Evolutionary conservation across 1,140 invertebrate species (phyloP), one percentile per base, ranked within the genome.

Genomic region (Delia radicum): DNA sequence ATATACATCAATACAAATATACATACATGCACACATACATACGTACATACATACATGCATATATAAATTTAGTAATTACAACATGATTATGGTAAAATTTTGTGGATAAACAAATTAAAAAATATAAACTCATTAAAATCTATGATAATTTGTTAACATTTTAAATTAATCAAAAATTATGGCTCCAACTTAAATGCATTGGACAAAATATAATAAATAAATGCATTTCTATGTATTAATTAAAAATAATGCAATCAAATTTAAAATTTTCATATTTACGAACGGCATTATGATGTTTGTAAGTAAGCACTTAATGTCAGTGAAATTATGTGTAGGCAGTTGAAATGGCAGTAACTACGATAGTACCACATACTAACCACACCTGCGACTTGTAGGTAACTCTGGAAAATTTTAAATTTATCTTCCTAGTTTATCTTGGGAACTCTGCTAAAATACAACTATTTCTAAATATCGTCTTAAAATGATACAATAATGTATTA

Each of bases 61-160:
- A 10, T 37, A 1, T 10, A 62, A 63, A 63, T 27, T 63, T 69
- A 69, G 65, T 69, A 69, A 69, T 69, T 69, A 69, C 65, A 24
- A 69, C 28, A 33, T 69, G 65, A 69, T 69, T 69, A 69, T 69
- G 65, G 65, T 69, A 18, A 21, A 69, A 69, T 69, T 18, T 69
- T 69, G 65, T 29, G 65, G 65, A 69, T 31, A 33, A 29, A 69
- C 65, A 69, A 69, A 69, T 69, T 69, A 69, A 69, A 37, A 69
- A 69, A n/a, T 69, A 69, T 21, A 21, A 18, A 55, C 46, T 21
- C 46, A 55, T 55, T 55, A 55, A 55, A 55, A 55, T n/a, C 21
- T 18, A 55, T 55, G 46, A 55, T 55, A 55, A 55, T 55, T 55
- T 55, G 46, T 18, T 55, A 55, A 55, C 4, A 55, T 55, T 55